Conservation (phyloP, 2,113 vertebrate species). For the Sclerurus mexicanus region DNA sequence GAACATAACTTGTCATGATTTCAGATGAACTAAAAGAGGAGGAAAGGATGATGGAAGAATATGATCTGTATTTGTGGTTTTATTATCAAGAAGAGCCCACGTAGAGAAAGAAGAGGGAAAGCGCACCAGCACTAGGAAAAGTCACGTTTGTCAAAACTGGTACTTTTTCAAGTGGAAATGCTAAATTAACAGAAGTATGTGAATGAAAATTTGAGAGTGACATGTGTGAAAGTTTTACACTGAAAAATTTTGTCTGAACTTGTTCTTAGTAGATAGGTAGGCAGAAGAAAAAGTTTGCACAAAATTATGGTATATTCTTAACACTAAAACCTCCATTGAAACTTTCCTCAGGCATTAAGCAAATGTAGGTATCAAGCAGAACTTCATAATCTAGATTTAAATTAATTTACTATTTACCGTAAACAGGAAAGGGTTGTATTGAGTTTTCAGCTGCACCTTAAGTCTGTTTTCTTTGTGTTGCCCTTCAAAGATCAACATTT, state of each 20-base stretch:
- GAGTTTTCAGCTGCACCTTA: background rate
- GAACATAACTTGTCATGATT: background rate
- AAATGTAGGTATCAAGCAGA: background rate
- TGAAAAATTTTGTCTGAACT: background rate
- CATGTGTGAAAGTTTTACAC: background rate
- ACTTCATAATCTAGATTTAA: background rate
- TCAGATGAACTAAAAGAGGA: background rate
- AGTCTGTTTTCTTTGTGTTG: background rate
- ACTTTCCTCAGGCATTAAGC: background rate
- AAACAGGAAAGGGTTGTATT: background rate
- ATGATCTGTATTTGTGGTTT: background rate
- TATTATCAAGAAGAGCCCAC: background rate
- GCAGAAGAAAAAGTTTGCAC: background rate
- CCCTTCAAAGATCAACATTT: background rate
- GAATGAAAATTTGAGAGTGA: background rate
- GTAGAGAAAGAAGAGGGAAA: background rate
- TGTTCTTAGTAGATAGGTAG: background rate
- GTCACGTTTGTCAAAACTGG: background rate
- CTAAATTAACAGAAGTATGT: background rate
- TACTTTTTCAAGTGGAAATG: background rate
- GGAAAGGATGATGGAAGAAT: background rate
- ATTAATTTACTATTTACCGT: background rate
- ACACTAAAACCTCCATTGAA: background rate
- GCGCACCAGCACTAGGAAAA: background rate
- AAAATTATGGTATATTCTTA: background rate